These are phyloP conservation scores for Goniozus legneri DNA, from an alignment of 1,140 invertebrate species.

Conservation along the genomic window DNA sequence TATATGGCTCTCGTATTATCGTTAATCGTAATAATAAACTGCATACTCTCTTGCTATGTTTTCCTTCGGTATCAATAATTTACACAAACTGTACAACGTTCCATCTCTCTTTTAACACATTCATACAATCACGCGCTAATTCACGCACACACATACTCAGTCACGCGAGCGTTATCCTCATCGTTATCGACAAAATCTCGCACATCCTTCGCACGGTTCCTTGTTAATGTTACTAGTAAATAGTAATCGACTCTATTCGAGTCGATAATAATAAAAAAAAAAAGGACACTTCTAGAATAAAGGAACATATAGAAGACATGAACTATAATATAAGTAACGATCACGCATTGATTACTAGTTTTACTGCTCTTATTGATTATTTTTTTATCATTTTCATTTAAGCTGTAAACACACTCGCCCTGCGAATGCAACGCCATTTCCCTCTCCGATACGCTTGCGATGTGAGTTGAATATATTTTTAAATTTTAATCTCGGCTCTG, in stretches of 20 bases:
- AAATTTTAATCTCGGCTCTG: too few relatives aligned
- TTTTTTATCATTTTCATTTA: too few relatives aligned
- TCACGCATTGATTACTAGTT: conserved; percentile 18
- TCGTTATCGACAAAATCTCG: background rate
- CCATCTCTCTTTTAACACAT: background rate
- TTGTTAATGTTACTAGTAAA: too few relatives aligned
- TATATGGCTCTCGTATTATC: conserved; percentile 23
- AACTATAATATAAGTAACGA: conserved; percentile 27
- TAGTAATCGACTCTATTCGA: too few relatives aligned
- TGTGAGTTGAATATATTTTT: too few relatives aligned
- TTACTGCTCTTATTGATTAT: too few relatives aligned
- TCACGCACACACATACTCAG: conserved; percentile 8
- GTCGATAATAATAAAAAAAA: conserved; percentile 13
- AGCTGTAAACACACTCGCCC: too few relatives aligned
- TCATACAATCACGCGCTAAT: too few relatives aligned
- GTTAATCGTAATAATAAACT: conserved; percentile 7
- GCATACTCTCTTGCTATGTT: conserved; percentile 6
- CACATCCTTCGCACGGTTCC: too few relatives aligned
- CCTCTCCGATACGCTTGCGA: too few relatives aligned
- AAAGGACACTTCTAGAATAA: conserved; percentile 17
- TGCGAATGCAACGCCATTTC: too few relatives aligned
- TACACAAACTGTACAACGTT: conserved; percentile 28
- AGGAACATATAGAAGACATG: conserved; percentile 29
- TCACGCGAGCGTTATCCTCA: background rate
- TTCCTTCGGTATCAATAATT: conserved; percentile 25